These are phyloP conservation scores for Lepilemur ruficaudatus DNA, from an alignment of 2,797 vertebrate species.

Conservation along the genomic window DNA sequence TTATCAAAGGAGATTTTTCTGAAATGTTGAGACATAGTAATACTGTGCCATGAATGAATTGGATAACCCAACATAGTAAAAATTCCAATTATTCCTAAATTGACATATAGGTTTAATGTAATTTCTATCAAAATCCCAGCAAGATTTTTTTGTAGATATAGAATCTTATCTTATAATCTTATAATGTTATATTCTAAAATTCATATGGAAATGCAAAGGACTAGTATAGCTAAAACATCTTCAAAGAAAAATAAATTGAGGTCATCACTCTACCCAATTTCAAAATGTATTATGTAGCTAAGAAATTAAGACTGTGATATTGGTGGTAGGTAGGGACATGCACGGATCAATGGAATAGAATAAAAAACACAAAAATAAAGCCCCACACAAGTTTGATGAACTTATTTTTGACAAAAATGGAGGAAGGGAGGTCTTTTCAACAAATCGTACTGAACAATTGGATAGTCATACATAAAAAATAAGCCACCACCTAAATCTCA, in stretches of 20 bases:
- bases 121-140: background rate
- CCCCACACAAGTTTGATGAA: background rate
- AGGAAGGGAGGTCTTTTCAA: background rate
- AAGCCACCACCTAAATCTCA: background rate
- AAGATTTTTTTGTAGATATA: background rate
- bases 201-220: background rate
- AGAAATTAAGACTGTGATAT: background rate
- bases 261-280: background rate
- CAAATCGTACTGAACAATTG: background rate
- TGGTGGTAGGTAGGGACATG: background rate
- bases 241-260: background rate
- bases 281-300: background rate
- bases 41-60: background rate
- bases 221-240: background rate
- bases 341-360: background rate
- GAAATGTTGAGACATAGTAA: background rate
- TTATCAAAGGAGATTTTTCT: background rate
- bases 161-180: too few species aligned
- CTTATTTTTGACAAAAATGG: background rate
- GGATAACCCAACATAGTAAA: background rate
- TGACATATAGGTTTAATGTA: too few species aligned
- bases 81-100: background rate
- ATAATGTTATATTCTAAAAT: background rate
- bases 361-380: background rate
- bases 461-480: background rate